Evolutionary conservation across 2,797 vertebrate genomes (phyloP).

Genomic region (Alca torda): DNA sequence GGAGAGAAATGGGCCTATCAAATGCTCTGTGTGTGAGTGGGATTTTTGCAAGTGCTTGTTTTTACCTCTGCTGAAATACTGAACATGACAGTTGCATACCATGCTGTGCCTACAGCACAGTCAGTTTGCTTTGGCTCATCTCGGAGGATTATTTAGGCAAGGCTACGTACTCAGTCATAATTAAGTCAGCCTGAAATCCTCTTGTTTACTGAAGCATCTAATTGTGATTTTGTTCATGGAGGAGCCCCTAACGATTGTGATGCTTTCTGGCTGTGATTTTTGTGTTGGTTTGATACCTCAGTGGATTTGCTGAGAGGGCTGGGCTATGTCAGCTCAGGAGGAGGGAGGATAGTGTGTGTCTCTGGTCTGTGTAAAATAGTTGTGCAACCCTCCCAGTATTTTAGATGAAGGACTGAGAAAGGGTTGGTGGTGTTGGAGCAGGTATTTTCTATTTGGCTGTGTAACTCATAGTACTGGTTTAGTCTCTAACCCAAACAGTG

Average conservation of each 20-base stretch:
- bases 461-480: neutral
- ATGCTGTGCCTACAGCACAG: neutral
- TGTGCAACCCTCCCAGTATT: neutral
- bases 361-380: neutral
- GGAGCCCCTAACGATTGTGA: neutral
- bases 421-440: neutral
- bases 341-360: neutral
- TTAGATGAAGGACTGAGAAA: neutral
- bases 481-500: neutral
- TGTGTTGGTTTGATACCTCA: neutral
- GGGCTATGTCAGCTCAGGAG: neutral
- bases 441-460: neutral
- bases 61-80: neutral
- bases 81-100: neutral
- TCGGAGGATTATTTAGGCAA: neutral
- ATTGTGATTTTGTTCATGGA: neutral
- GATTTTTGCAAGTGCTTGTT: neutral
- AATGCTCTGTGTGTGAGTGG: neutral
- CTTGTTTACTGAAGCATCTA: conserved; percentile 40
- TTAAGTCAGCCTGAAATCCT: conserved; percentile 41
- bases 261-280: conserved; percentile 6
- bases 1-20: neutral
- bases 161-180: neutral
- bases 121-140: neutral
- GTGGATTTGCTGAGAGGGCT: neutral